Base-by-base conservation (phyloP, 1,140 invertebrate genomes). In the Halictus rubicundus region DNA sequence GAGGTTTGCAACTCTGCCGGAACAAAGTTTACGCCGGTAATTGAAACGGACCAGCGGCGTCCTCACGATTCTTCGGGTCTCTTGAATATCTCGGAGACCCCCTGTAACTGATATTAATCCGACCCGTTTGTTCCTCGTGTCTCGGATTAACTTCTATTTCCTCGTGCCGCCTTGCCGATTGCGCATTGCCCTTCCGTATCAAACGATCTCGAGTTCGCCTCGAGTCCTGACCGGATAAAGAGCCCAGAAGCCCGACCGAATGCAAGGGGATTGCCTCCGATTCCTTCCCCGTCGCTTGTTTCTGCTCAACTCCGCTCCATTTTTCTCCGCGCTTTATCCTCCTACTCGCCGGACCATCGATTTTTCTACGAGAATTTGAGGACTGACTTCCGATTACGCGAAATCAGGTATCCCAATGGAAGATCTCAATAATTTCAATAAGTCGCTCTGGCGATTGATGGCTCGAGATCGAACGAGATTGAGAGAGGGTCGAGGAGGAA, bases 1-100 rank as follows among this genome's bases (percentile, higher is more conserved):
- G 61, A 71, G 71, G 68, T 71, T 78, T 16, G 42, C n/a, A 78
- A 78, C 75, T 78, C n/a, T 63, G 68, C 61, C 42, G 60, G 70
- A 71, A 71, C 68, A 60, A 37, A 63, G 46, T 78, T 78, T 54
- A 69, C n/a, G 54, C 74, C 39, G 60, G 74, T 69, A 78, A 78
- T 71, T 71, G 75, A 78, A 78, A 32, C 32, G 32, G 32, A 32
- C 32, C 32, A 32, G 32, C 5, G 32, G 32, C 32, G 32, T 5
- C 32, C 3, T 0, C 32, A 32, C 32, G 32, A 5, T 32, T 32
- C 32, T 32, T 74, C 21, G 64, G 66, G 42, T 27, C 25, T 66
- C 77, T 65, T 46, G 69, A 63, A 73, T 64, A 57, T 64, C 39
- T 12, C 16, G 23, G 49, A 23, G 32, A 42, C 70, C n/a, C 37